Evolutionary conservation across 35 echinoderm and acorn worm species (phyloP).

Genomic region (Heliocidaris erythrogramma): DNA sequence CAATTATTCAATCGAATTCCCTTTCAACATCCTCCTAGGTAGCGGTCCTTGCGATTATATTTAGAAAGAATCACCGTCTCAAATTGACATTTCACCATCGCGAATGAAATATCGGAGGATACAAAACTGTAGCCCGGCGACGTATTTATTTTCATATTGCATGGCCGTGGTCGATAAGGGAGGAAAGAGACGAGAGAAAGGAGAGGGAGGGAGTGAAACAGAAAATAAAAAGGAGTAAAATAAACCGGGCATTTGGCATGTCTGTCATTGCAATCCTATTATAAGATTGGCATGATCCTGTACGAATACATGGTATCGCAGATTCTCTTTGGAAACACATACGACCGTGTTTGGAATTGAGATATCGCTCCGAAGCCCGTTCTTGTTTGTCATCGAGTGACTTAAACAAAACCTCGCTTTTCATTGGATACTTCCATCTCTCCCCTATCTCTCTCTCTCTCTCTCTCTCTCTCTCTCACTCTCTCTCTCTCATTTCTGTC

Average conservation of each 20-base stretch:
- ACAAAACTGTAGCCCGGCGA: background rate
- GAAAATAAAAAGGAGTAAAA: slow-evolving; percentile 3
- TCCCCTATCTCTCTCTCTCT: background rate
- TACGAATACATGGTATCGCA: slow-evolving; percentile 17
- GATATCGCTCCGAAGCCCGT: background rate
- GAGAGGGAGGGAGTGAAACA: background rate
- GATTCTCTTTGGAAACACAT: slow-evolving; percentile 7
- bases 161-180: background rate
- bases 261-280: slow-evolving; percentile 40
- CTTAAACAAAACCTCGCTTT: slow-evolving; percentile 2
- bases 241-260: slow-evolving; percentile 14
- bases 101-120: background rate
- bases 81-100: slow-evolving; percentile 10
- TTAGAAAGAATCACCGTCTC: slow-evolving; percentile 16
- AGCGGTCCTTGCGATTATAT: slow-evolving; percentile 9
- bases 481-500: background rate
- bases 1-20: background rate
- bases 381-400: background rate
- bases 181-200: background rate
- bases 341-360: slow-evolving; percentile 26
- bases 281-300: slow-evolving; percentile 32
- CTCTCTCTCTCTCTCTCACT: background rate
- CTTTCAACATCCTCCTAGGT: background rate
- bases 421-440: background rate
- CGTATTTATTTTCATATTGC: slow-evolving; percentile 38